A percentile compares a stretch with the other conserved stretches of the same genome.
Conservation (phyloP, 2,888 invertebrate genomes). For the Ennomos fuscantarius region DNA sequence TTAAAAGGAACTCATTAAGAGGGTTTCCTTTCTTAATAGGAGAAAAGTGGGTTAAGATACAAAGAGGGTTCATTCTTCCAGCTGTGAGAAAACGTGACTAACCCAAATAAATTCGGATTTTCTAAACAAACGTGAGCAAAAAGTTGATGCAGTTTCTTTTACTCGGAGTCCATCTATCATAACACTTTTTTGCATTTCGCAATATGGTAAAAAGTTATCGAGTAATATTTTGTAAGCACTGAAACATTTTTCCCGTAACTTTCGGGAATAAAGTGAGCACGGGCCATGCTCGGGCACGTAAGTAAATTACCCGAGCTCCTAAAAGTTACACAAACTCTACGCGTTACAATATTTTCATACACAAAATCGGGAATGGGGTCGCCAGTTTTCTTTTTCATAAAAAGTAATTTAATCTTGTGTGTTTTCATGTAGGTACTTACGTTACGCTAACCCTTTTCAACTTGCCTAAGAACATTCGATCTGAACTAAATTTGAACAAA, state of each 20-base stretch:
- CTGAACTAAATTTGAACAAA: slow-evolving; percentile 78
- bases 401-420: slow-evolving; percentile 74
- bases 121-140: slow-evolving; percentile 23
- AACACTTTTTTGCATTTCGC: slow-evolving; percentile 30
- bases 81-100: slow-evolving; percentile 59
- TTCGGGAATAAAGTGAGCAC: slow-evolving; percentile 41
- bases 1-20: slow-evolving; percentile 72
- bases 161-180: slow-evolving; percentile 32
- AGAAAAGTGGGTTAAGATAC: slow-evolving; percentile 50
- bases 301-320: slow-evolving; percentile 46
- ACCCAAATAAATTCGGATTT: slow-evolving; percentile 53
- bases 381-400: slow-evolving; percentile 60
- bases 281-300: slow-evolving; percentile 38
- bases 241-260: slow-evolving; percentile 34
- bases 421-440: slow-evolving; percentile 61
- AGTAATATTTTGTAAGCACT: slow-evolving; percentile 37
- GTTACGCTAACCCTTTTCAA: slow-evolving; percentile 78
- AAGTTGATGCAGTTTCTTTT: slow-evolving; percentile 12
- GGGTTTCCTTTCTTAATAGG: slow-evolving; percentile 63
- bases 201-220: slow-evolving; percentile 34
- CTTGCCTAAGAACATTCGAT: slow-evolving; percentile 76
- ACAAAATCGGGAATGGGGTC: slow-evolving; percentile 51
- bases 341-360: slow-evolving; percentile 46
- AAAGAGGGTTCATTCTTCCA: slow-evolving; percentile 64
- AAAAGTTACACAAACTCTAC: slow-evolving; percentile 48